Conservation (phyloP, 2,797 vertebrate species). For the Mus spretus region DNA sequence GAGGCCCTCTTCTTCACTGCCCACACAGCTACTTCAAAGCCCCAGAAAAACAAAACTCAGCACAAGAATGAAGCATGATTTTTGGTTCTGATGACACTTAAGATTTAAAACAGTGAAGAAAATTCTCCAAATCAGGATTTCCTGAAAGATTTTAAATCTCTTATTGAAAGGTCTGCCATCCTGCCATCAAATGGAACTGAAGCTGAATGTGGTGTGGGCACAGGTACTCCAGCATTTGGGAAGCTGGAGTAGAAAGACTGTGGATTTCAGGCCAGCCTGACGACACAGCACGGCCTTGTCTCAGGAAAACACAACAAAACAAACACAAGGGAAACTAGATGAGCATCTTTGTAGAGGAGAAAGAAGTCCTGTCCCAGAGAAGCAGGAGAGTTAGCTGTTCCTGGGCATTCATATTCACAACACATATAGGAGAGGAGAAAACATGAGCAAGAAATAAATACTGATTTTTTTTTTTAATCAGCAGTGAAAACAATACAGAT, state of each 20-base stretch:
- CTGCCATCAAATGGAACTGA: not conserved
- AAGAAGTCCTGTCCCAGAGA: not conserved
- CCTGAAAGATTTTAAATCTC: not conserved
- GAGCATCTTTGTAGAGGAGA: not conserved
- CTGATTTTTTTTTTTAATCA: not conserved
- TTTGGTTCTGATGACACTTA: not conserved
- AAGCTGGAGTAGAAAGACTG: not conserved
- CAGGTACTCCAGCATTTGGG: not conserved
- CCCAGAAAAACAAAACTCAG: not conserved
- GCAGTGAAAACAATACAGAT: conserved; percentile 21
- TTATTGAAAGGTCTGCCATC: not conserved
- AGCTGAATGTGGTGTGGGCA: not conserved
- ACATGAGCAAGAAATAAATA: not conserved
- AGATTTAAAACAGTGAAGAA: not conserved
- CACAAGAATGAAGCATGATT: not conserved
- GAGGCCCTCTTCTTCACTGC: not conserved
- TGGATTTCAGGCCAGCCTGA: not conserved
- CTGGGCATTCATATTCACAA: not conserved
- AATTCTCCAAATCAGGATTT: not conserved
- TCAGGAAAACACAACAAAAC: not conserved
- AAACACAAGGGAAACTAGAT: not conserved
- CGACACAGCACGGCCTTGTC: not conserved
- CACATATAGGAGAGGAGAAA: not conserved
- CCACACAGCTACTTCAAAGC: not conserved
- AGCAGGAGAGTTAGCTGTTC: not conserved